Conservation (phyloP, 92 coral and sea anemone genomes). For the Bergia puertoricense region DNA sequence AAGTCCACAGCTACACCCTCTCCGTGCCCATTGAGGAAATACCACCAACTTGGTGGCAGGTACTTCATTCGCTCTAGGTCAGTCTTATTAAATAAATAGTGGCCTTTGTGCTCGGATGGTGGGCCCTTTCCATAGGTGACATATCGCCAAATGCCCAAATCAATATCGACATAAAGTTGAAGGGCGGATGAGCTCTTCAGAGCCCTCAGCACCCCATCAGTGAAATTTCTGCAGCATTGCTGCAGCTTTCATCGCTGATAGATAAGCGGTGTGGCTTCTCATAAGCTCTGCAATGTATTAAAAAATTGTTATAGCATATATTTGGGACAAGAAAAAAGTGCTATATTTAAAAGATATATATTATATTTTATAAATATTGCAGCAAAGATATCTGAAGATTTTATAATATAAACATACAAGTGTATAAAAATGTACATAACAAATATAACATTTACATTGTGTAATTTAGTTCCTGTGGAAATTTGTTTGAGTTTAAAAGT, state of each 20-base stretch:
- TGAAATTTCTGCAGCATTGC: background rate
- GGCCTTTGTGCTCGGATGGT: slow-evolving; percentile 8
- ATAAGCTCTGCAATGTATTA: background rate
- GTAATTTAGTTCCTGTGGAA: too few relatives aligned
- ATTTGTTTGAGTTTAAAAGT: too few relatives aligned
- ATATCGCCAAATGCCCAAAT: background rate
- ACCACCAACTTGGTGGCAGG: slow-evolving; percentile 55
- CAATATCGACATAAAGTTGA: background rate
- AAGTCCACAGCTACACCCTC: slow-evolving; percentile 57
- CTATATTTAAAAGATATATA: too few relatives aligned
- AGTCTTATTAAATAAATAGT: background rate
- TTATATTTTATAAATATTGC: too few relatives aligned
- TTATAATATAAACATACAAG: too few relatives aligned
- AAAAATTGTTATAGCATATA: too few relatives aligned
- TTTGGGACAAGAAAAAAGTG: too few relatives aligned
- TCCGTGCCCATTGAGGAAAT: slow-evolving; percentile 51
- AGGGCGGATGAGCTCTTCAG: background rate
- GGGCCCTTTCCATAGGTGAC: background rate
- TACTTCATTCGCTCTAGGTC: background rate
- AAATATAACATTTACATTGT: too few relatives aligned
- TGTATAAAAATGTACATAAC: too few relatives aligned
- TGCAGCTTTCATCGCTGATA: background rate
- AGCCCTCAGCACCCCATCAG: background rate
- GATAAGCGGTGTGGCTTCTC: background rate
- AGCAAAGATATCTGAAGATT: too few relatives aligned